Evolutionary conservation across 1,140 invertebrate genomes (phyloP), one percentile per base, ranked within the genome.

Genomic region (Cardiocondyla obscurior): DNA sequence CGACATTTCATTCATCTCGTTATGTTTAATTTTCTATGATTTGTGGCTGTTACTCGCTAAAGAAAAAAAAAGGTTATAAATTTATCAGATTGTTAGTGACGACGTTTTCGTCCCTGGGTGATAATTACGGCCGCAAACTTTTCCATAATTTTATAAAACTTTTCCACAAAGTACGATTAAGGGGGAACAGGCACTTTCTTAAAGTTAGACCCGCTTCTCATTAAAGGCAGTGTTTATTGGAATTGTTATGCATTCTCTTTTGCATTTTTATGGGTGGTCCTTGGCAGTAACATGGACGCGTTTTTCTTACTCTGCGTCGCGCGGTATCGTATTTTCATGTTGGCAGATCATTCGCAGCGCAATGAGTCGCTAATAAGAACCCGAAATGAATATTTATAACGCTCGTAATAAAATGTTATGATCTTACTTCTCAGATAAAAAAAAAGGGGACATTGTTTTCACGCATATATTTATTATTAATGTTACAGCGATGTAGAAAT

Each of bases 181-280:
- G 62, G 36, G 22, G 25, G 33, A 53, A 30, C 62, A 69, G 39
- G 39, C 74, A 25, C 33, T 79, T 57, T 69, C n/a, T 33, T 42
- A 53, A 76, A 76, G 62, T 79, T 25, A 53, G 46, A 55, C n/a
- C 44, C 14, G 72, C 42, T 85, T 69, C 69, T 86, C 84, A 82
- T 85, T 85, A 76, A 86, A 55, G 14, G 8, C 22, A 8, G 33
- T 84, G 82, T 86, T 82, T 79, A 76, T 86, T 85, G 79, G 74
- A 85, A 83, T 76, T 87, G 81, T 83, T 77, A 72, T 84, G 60
- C 81, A 57, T 81, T 19, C 44, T 81, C 19, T 42, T 81, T 87
- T 81, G 60, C 82, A 72, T 87, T 87, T 70, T 62, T 77, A 77
- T 74, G 25, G 69, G 22, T 58, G 46, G 77, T 44, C 42, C 60